Evolutionary conservation across 1,140 invertebrate species (phyloP).

Genomic region (Caenorhabditis remanei): DNA sequence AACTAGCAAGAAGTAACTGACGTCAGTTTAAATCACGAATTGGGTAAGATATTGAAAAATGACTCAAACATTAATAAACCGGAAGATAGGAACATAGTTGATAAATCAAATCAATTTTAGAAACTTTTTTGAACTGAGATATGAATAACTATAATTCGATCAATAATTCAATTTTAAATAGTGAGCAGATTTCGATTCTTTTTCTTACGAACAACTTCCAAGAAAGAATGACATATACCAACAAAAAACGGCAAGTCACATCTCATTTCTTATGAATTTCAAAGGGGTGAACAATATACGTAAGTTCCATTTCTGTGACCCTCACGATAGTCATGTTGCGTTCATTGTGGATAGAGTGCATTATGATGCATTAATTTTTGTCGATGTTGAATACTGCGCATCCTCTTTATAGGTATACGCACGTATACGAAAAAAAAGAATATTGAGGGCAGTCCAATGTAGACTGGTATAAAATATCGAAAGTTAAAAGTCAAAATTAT

Average conservation of each 20-base stretch:
- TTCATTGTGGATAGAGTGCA: slow-evolving; percentile 52
- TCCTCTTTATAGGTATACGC: slow-evolving; percentile 13
- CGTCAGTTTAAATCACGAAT: background rate
- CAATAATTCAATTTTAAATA: too few species aligned
- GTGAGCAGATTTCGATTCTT: too few species aligned
- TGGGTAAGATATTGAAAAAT: too few species aligned
- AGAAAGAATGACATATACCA: background rate
- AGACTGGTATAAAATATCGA: slow-evolving; percentile 18
- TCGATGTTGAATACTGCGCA: slow-evolving; percentile 20
- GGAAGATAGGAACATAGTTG: too few species aligned
- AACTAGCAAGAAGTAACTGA: background rate
- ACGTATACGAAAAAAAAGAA: slow-evolving; percentile 46
- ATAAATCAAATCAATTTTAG: too few species aligned
- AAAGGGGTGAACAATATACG: slow-evolving; percentile 45
- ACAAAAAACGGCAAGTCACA: slow-evolving; percentile 7
- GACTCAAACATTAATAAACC: too few species aligned
- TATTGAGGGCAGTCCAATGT: background rate
- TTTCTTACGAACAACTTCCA: too few species aligned
- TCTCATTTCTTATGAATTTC: slow-evolving; percentile 53
- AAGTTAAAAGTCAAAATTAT: background rate
- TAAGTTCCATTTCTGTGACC: slow-evolving; percentile 45
- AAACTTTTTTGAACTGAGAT: too few species aligned
- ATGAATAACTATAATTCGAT: too few species aligned
- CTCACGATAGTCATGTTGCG: slow-evolving; percentile 43
- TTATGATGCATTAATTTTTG: slow-evolving; percentile 55